phyloP scores from a whole-genome alignment of 2,888 invertebrate genomes.

The Hyles lineata region DNA sequence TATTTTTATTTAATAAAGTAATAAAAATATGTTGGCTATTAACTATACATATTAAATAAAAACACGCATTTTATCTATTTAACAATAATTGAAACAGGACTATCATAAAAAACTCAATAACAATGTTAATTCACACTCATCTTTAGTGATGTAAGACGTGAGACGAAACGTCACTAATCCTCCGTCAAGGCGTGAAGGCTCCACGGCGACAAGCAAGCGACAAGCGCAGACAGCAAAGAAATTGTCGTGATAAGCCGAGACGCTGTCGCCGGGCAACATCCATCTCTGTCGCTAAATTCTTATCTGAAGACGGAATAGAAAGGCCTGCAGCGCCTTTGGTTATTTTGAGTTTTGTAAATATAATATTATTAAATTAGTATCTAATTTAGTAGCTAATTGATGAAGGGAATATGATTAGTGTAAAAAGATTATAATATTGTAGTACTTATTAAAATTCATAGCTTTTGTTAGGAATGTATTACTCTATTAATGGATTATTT shows the following conservation, averaged over 20 bases:
- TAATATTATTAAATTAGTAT: conserved; percentile 28
- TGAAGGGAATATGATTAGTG: neutral
- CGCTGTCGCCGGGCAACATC: conserved; percentile 52
- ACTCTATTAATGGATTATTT: no score
- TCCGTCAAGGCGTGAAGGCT: neutral
- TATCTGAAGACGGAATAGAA: conserved; percentile 45
- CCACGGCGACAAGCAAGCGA: neutral
- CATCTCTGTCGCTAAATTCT: conserved; percentile 62
- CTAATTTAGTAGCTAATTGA: no score
- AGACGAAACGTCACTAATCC: conserved; percentile 22
- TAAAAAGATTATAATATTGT: neutral
- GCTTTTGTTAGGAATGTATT: no score
- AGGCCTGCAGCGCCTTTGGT: conserved; percentile 37
- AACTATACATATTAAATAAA: no score
- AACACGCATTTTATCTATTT: neutral
- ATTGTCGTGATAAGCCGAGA: conserved; percentile 39
- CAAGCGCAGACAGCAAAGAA: conserved; percentile 29
- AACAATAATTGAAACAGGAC: neutral
- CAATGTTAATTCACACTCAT: neutral
- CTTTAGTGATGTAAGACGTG: neutral
- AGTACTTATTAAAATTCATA: no score
- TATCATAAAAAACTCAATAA: neutral
- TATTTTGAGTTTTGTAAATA: conserved; percentile 39
- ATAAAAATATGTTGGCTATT: no score
- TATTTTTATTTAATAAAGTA: no score